Conservation (phyloP, 2,113 vertebrate species). For the Peucedramus taeniatus region DNA sequence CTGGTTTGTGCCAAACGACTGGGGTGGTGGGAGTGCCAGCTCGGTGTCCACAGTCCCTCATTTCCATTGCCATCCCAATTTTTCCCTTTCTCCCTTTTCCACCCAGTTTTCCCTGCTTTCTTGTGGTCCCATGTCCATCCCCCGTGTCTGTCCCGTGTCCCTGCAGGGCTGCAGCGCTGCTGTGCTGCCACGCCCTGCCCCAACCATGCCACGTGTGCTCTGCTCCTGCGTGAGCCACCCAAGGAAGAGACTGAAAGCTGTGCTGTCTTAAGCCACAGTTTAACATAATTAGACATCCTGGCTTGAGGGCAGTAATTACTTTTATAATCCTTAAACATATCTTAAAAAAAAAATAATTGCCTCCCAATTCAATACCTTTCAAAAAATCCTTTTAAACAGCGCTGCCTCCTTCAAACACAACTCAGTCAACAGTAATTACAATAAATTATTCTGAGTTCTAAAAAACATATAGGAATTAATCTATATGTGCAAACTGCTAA, state of each 20-base stretch:
- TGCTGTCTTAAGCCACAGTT: slow-evolving; percentile 49
- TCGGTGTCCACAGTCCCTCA: neutral
- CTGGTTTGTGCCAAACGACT: neutral
- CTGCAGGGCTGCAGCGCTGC: neutral
- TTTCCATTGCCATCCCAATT: neutral
- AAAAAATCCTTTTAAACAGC: slow-evolving; percentile 47
- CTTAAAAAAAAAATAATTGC: slow-evolving; percentile 47
- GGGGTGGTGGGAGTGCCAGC: neutral
- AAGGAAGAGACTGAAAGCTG: slow-evolving; percentile 14
- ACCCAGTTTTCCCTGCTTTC: fast-evolving
- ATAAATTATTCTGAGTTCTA: slow-evolving; percentile 45
- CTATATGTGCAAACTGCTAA: neutral
- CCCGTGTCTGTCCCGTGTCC: fast-evolving
- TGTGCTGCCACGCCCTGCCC: neutral
- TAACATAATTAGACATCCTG: slow-evolving; percentile 66
- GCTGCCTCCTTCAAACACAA: slow-evolving; percentile 57
- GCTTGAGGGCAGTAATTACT: slow-evolving; percentile 66
- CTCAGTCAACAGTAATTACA: slow-evolving; percentile 64
- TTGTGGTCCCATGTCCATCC: neutral
- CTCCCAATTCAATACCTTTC: slow-evolving; percentile 55
- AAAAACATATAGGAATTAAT: slow-evolving; percentile 40
- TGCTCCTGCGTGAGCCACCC: neutral
- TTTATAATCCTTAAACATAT: slow-evolving; percentile 66
- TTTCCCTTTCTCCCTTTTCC: neutral
- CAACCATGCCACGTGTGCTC: fast-evolving